Base-by-base conservation (phyloP, 2,888 invertebrate species). In the Zygaena filipendulae region DNA sequence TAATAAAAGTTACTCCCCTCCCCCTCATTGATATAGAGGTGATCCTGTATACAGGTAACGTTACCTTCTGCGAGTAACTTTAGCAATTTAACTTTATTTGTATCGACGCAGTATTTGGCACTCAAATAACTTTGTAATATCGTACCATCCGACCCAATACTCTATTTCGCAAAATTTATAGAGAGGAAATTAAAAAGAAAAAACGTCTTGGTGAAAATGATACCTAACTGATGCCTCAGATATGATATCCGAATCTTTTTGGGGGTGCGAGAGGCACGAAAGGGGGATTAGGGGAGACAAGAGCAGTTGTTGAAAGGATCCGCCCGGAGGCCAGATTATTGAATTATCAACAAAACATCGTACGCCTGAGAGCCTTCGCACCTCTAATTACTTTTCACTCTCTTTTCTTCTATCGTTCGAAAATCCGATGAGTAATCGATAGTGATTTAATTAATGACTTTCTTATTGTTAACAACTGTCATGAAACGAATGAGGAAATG, bases 51-150 rank as follows among this genome's bases (percentile, higher is more conserved):
- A n/a, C n/a, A n/a, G n/a, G n/a, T n/a, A n/a, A n/a, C n/a, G n/a
- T n/a, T n/a, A 52, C 46, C 52, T 52, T 45, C 41, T 37, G 38
- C 36, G 35, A 32, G 35, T 44, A 77, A 77, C 77, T 77, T 77
- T 75, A 54, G 67, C 72, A 77, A 77, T 77, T 77, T 77, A 77
- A 77, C 75, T 77, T 77, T 72, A 72, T 70, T 70, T 71, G 60
- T 70, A 63, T 67, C 64, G 54, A 39, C 40, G 47, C 53, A 58
- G 70, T 71, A 72, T 67, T 69, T 50, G 53, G 36, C 49, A 64
- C 59, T 62, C 59, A 58, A 54, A 63, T 53, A 68, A 72, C 59
- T 74, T 72, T 61, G n/a, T n/a, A n/a, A n/a, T n/a, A n/a, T n/a
- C n/a, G n/a, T 56, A 49, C 42, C 42, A 32, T 51, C 54, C 49